phyloP scores from a whole-genome alignment of 2,797 vertebrate genomes.

The Cheirogaleus major region DNA sequence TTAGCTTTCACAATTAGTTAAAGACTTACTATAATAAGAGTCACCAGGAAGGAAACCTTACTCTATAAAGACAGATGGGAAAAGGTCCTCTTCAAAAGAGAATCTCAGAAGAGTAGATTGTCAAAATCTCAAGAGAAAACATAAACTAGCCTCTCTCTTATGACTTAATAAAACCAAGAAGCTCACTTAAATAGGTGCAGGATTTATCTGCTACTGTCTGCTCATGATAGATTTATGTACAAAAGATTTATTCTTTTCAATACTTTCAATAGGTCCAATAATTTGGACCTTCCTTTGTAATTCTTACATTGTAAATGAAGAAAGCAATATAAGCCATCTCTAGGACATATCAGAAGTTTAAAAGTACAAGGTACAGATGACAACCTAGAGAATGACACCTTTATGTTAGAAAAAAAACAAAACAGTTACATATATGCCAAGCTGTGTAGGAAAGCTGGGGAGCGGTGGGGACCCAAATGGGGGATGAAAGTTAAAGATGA shows the following conservation, averaged over 20 bases:
- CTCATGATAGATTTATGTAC: not conserved
- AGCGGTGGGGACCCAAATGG: not conserved
- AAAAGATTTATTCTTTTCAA: not conserved
- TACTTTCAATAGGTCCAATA: not conserved
- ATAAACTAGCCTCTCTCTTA: not conserved
- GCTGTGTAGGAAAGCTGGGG: not conserved
- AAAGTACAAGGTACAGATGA: not conserved
- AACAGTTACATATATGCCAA: not conserved
- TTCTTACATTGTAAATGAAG: not conserved
- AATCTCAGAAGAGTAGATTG: not conserved
- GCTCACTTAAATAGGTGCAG: not conserved
- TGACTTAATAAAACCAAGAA: not conserved
- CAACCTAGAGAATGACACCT: not conserved
- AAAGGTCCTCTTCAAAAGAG: not conserved
- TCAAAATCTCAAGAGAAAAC: not conserved
- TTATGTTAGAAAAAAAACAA: not conserved
- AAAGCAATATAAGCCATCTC: not conserved
- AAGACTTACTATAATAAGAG: not conserved
- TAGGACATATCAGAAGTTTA: not conserved
- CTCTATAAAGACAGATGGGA: not conserved
- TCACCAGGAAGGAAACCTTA: not conserved
- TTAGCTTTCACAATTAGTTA: constrained; percentile 73
- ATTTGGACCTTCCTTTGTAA: not conserved
- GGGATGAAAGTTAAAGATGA: not conserved
- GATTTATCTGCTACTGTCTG: not conserved